Evolutionary conservation across 1,140 invertebrate genomes (phyloP).

Genomic region (Zaprionus inermis): DNA sequence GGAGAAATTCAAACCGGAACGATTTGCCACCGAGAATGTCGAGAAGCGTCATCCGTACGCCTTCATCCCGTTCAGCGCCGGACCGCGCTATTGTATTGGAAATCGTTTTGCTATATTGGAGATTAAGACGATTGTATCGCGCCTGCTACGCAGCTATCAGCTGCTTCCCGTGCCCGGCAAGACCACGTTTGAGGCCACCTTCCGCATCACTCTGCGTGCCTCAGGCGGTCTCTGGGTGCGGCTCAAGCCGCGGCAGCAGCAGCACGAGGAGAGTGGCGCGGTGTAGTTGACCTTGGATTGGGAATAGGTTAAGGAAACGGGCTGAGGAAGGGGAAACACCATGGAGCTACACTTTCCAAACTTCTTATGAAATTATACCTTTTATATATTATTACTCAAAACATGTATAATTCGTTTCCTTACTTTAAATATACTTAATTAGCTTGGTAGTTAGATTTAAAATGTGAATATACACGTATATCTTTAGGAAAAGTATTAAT

Average conservation of each 20-base stretch:
- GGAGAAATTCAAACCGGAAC: conserved; percentile 89
- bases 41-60: conserved; percentile 86
- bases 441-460: conserved; percentile 35
- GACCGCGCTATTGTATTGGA: conserved; percentile 85
- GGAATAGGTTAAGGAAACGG: conserved; percentile 11
- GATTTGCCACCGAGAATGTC: conserved; percentile 87
- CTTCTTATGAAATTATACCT: conserved; percentile 4
- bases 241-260: conserved; percentile 72
- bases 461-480: conserved; percentile 8
- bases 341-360: not conserved
- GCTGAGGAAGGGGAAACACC: not conserved
- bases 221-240: conserved; percentile 86
- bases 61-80: conserved; percentile 90
- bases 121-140: conserved; percentile 88
- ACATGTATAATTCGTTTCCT: conserved; percentile 1
- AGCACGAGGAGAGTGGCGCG: conserved; percentile 18
- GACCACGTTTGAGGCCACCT: conserved; percentile 84
- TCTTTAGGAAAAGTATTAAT: conserved; percentile 14
- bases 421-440: conserved; percentile 1
- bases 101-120: conserved; percentile 90
- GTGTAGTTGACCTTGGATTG: not conserved
- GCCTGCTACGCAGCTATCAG: conserved; percentile 87
- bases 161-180: conserved; percentile 85
- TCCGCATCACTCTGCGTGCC: conserved; percentile 85
- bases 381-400: not conserved